phyloP scores from a whole-genome alignment of 2,888 invertebrate genomes.

The Exocentrus adspersus region DNA sequence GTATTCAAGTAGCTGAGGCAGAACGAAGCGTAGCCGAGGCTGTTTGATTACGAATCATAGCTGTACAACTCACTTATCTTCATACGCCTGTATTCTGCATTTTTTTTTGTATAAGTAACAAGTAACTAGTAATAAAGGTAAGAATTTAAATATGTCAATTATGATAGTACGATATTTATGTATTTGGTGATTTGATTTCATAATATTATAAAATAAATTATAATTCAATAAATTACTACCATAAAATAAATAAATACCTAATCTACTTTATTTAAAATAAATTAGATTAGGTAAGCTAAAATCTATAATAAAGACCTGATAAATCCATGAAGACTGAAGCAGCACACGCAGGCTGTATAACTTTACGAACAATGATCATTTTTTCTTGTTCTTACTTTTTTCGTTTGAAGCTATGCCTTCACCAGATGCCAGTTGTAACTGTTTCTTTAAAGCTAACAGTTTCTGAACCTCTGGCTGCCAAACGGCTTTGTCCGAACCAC shows the following conservation, averaged over 20 bases:
- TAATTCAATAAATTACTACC: not conserved
- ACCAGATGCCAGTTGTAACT: constrained; percentile 65
- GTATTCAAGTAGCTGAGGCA: too few relatives aligned
- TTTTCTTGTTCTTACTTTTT: constrained; percentile 55
- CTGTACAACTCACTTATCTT: too few relatives aligned
- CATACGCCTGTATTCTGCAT: too few relatives aligned
- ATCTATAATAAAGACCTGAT: not conserved
- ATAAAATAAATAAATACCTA: constrained; percentile 2
- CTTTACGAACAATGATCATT: not conserved
- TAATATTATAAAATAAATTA: not conserved
- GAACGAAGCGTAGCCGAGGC: too few relatives aligned
- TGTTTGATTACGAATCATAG: too few relatives aligned
- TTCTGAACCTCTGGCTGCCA: constrained; percentile 82
- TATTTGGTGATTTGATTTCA: not conserved
- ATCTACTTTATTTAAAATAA: not conserved
- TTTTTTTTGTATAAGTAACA: too few relatives aligned
- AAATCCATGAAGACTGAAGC: not conserved
- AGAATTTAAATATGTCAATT: too few relatives aligned
- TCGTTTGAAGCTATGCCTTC: constrained; percentile 44
- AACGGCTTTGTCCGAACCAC: constrained; percentile 77
- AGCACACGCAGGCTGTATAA: not conserved
- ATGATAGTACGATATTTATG: too few relatives aligned
- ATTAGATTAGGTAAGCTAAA: not conserved
- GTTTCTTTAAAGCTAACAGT: constrained; percentile 79
- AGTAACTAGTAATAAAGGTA: too few relatives aligned